Conservation (phyloP, 2,113 vertebrate species). For the Lynx canadensis region DNA sequence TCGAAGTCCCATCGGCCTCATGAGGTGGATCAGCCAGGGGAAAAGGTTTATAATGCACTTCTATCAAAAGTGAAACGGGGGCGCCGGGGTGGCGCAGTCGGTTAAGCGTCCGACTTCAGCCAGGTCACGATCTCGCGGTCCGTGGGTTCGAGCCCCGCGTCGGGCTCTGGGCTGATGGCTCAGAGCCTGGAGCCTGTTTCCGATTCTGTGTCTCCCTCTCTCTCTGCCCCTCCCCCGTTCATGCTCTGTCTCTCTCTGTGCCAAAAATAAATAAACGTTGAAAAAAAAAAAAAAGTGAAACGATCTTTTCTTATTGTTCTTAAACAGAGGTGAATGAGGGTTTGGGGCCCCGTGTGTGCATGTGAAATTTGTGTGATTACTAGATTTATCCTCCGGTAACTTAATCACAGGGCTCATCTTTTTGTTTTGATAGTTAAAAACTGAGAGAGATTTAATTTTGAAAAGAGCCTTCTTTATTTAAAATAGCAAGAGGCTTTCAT, state of each 20-base stretch:
- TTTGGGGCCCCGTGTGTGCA: neutral
- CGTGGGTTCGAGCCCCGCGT: too few relatives aligned
- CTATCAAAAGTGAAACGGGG: neutral
- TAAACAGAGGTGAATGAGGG: neutral
- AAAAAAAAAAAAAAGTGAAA: neutral
- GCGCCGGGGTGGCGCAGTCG: too few relatives aligned
- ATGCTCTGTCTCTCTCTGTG: too few relatives aligned
- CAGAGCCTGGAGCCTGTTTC: too few relatives aligned
- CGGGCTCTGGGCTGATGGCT: too few relatives aligned
- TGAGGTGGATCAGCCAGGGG: neutral
- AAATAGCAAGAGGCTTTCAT: neutral
- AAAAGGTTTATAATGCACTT: neutral
- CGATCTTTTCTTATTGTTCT: neutral
- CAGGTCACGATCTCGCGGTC: too few relatives aligned
- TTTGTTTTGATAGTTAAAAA: neutral
- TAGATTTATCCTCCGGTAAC: neutral
- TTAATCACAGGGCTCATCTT: neutral
- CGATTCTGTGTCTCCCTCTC: too few relatives aligned
- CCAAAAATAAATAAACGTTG: too few relatives aligned
- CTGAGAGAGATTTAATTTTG: neutral
- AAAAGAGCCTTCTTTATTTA: neutral
- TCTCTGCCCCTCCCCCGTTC: too few relatives aligned
- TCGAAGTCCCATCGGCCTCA: neutral
- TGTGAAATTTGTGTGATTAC: neutral
- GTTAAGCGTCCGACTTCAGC: too few relatives aligned